Evolutionary conservation across 1,140 invertebrate species (phyloP).

Genomic region (Diorhabda sublineata): DNA sequence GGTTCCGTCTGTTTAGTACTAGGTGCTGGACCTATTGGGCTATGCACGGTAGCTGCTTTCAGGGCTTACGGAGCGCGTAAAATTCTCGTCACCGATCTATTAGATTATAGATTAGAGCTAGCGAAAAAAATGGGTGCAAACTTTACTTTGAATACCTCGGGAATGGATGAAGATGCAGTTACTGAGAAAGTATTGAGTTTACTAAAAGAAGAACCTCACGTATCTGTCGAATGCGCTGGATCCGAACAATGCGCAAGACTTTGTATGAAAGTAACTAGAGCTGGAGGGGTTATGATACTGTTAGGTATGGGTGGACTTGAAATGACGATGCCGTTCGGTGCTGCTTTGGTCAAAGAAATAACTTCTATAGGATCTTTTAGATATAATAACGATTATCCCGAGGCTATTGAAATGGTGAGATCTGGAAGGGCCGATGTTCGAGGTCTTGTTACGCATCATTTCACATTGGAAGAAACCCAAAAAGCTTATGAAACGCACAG

Average conservation of each 20-base stretch:
- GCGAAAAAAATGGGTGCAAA: conserved; percentile 83
- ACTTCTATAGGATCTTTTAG: conserved; percentile 87
- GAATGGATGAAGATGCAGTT: conserved; percentile 55
- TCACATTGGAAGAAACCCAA: conserved; percentile 72
- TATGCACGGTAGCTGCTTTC: conserved; percentile 78
- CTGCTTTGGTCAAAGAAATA: conserved; percentile 75
- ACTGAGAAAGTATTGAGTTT: conserved; percentile 58
- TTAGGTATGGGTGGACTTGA: conserved; percentile 79
- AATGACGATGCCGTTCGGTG: conserved; percentile 74
- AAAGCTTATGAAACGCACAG: conserved; percentile 82
- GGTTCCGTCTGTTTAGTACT: conserved; percentile 78
- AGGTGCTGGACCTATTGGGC: conserved; percentile 88
- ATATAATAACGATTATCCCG: conserved; percentile 85
- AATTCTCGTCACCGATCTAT: conserved; percentile 77
- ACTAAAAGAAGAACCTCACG: conserved; percentile 66
- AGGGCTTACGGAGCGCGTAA: conserved; percentile 83
- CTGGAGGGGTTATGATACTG: conserved; percentile 71
- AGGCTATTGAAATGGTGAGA: conserved; percentile 77
- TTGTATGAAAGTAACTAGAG: conserved; percentile 69
- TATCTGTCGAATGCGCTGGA: conserved; percentile 83
- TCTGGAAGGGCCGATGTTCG: conserved; percentile 80
- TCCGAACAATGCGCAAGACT: conserved; percentile 70
- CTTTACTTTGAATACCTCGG: conserved; percentile 57
- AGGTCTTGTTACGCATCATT: conserved; percentile 85
- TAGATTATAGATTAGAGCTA: conserved; percentile 67